Conservation (phyloP, 2,113 vertebrate genomes). For the Cavia porcellus region DNA sequence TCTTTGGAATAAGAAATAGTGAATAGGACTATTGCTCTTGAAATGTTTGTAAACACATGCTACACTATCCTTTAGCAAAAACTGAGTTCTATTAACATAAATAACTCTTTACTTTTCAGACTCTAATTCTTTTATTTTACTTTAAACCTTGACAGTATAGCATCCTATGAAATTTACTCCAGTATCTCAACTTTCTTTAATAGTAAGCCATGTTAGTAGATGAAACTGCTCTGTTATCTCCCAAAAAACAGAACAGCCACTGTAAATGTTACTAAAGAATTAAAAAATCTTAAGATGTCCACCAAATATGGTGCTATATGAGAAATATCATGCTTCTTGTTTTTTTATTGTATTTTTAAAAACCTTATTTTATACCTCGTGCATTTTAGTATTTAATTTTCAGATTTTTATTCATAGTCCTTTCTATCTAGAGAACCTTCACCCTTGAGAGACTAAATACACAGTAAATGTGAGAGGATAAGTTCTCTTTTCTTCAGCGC, state of each 20-base stretch:
- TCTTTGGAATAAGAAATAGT: not conserved
- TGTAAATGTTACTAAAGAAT: not conserved
- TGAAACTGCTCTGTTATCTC: not conserved
- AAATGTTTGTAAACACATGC: not conserved
- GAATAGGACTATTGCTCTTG: not conserved
- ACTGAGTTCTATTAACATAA: not conserved
- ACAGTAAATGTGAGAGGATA: not conserved
- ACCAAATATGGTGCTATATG: not conserved
- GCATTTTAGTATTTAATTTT: not conserved
- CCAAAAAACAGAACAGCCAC: not conserved
- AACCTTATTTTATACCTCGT: not conserved
- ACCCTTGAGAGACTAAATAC: not conserved
- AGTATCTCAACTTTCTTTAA: not conserved
- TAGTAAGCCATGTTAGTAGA: not conserved
- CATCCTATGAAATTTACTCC: not conserved
- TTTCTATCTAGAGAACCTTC: not conserved
- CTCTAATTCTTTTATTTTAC: not conserved
- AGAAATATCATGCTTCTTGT: not conserved
- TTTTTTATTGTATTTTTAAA: not conserved
- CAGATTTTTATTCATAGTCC: not conserved
- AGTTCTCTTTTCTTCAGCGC: not conserved
- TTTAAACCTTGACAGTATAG: not conserved
- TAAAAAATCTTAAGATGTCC: not conserved
- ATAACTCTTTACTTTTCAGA: not conserved
- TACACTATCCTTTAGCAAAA: not conserved